Evolutionary conservation across 1,140 invertebrate genomes (phyloP), one percentile per base, ranked within the genome.

Genomic region (Brachionus sp.): DNA sequence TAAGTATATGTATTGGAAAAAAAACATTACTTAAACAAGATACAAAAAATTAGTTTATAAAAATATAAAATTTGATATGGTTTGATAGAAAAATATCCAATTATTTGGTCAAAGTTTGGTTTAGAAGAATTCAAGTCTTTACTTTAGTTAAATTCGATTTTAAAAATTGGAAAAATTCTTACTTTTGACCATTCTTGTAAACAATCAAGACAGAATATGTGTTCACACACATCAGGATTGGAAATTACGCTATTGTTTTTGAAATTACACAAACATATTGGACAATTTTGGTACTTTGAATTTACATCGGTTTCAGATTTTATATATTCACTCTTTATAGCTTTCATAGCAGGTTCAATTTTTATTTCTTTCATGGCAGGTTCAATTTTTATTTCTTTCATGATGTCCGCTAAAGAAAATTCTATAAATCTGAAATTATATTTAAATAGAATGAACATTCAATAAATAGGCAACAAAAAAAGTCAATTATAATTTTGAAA

Each of bases 141-240:
- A 68, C 25, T 29, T 29, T 7, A 37, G 13, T 39, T 68, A 5
- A 33, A 35, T 68, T 25, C 64, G 7, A 64, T 25, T 44, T 78
- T 62, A 33, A 82, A 29, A 29, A 29, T 29, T 29, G 29, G 12
- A 62, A 13, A 66, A 37, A 16, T 39, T 84, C 85, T 84, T 88
- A 92, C 91, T 87, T 93, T 95, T 3, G 94, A 92, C 95, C 95
- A 97, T 88, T 96, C 94, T 42, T 92, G 91, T 73, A 97, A 93
- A 88, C 95, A 97, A 64, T 94, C 92, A 5, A 94, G 89, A 88
- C 95, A 97, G 87, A 96, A 97, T 50, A 91, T 91, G 87, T 97
- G 95, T 83, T 95, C 93, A 89, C 95, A 97, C 9, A 91, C 91
- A 84, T 94, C 92, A 0, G 95, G 95, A 64, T 91, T 93, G 0